Percentiles rank a stretch among this genome's conserved stretches.
phyloP scores from a whole-genome alignment of 2,797 vertebrate genomes.

The Chloroceryle inda region DNA sequence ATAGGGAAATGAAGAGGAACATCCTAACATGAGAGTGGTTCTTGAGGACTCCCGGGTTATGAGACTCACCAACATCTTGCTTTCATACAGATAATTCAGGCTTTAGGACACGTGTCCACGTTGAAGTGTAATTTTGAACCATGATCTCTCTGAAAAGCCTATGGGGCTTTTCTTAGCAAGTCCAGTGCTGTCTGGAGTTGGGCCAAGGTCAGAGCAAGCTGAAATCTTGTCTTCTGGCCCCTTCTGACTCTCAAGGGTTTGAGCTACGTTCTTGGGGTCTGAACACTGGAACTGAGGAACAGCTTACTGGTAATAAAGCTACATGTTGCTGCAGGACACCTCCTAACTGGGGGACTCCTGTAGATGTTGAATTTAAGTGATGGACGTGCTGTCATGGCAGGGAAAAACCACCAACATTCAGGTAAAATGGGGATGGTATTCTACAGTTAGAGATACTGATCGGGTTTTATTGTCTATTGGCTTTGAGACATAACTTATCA shows the following conservation, averaged over 20 bases:
- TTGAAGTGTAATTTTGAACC: neutral
- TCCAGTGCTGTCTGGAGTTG: neutral
- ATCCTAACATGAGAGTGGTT: neutral
- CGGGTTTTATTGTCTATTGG: neutral
- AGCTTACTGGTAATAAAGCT: neutral
- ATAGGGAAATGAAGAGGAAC: neutral
- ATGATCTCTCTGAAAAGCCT: neutral
- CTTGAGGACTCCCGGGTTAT: neutral
- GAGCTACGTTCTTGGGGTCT: neutral
- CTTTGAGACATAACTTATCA: neutral
- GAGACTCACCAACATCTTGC: neutral
- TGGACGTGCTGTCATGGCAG: neutral
- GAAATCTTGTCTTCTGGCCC: neutral
- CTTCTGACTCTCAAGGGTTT: neutral
- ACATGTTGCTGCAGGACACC: neutral
- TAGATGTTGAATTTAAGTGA: neutral
- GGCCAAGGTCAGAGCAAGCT: neutral
- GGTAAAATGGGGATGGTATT: neutral
- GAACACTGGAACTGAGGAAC: neutral
- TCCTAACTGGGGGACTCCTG: neutral
- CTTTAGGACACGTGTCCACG: neutral
- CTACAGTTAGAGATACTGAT: neutral
- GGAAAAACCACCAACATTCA: neutral
- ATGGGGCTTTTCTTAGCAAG: neutral
- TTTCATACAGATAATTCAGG: neutral